Conservation (phyloP, 2,797 vertebrate species). For the Heliangelus exortis region DNA sequence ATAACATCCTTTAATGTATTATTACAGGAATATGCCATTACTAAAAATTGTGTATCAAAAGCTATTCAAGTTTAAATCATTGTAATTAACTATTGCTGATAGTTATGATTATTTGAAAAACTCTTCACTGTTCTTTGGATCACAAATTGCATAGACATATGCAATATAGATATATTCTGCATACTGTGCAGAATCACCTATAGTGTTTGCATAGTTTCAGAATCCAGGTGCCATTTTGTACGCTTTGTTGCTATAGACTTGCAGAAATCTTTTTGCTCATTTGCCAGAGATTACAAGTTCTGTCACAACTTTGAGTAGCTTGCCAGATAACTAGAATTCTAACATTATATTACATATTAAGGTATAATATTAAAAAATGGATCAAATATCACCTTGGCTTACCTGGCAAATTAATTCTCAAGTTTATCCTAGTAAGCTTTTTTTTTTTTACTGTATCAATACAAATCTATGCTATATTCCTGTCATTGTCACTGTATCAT, state of each 20-base stretch:
- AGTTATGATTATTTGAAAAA: too few species aligned
- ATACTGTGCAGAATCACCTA: not conserved
- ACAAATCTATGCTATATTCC: not conserved
- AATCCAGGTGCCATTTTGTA: not conserved
- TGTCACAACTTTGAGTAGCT: conserved; percentile 8
- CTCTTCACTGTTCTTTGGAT: too few species aligned
- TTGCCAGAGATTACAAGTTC: not conserved
- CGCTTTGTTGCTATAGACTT: not conserved
- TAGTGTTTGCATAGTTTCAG: not conserved
- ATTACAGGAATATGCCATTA: too few species aligned
- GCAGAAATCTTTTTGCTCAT: not conserved
- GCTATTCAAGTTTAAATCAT: too few species aligned
- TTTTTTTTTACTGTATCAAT: not conserved
- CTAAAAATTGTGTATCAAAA: too few species aligned
- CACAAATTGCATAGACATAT: too few species aligned
- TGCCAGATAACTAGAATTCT: not conserved
- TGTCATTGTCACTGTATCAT: not conserved
- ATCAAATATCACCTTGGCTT: not conserved
- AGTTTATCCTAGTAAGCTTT: not conserved
- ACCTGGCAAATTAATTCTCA: not conserved
- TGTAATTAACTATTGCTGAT: too few species aligned
- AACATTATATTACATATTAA: not conserved
- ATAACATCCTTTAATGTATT: too few species aligned
- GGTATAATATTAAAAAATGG: not conserved
- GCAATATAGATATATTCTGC: too few species aligned